A percentile compares a stretch with the other conserved stretches of the same genome.
Evolutionary conservation across 2,888 invertebrate genomes (phyloP).

Genomic region (Thereva nobilitata): DNA sequence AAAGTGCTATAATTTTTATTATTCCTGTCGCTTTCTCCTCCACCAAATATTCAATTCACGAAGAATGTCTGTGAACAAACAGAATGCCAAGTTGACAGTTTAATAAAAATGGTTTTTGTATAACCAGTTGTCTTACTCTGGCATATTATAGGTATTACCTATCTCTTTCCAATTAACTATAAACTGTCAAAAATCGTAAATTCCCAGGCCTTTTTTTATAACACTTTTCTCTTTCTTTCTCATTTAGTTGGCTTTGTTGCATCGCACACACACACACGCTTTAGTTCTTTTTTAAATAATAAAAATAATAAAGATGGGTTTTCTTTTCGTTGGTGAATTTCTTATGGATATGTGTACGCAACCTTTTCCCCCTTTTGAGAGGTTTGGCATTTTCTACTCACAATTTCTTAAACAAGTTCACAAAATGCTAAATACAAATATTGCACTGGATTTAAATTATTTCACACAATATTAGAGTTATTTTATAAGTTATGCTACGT

Average conservation of each 20-base stretch:
- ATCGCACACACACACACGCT: background rate
- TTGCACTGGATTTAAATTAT: background rate
- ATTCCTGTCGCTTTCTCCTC: too few relatives aligned
- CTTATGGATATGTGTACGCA: background rate
- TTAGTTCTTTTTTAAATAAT: too few relatives aligned
- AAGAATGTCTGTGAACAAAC: conserved; percentile 1
- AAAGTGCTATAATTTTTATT: conserved; percentile 18
- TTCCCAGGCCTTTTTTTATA: too few relatives aligned
- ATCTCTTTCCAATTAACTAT: conserved; percentile 1
- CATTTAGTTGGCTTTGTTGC: background rate
- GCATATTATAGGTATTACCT: background rate
- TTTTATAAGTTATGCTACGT: background rate
- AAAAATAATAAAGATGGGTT: too few relatives aligned
- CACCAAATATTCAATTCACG: background rate
- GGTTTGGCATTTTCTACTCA: conserved; percentile 18
- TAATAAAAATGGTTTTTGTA: background rate
- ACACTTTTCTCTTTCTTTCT: too few relatives aligned
- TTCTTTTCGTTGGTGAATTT: too few relatives aligned
- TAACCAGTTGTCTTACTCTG: background rate
- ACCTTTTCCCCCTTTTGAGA: conserved; percentile 5
- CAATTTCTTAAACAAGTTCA: conserved; percentile 25
- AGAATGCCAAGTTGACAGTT: conserved; percentile 43
- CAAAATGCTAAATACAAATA: background rate
- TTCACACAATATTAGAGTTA: background rate
- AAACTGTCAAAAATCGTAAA: background rate